Evolutionary conservation across 2,888 invertebrate species (phyloP).

Genomic region (Flabesymbios commensalis): DNA sequence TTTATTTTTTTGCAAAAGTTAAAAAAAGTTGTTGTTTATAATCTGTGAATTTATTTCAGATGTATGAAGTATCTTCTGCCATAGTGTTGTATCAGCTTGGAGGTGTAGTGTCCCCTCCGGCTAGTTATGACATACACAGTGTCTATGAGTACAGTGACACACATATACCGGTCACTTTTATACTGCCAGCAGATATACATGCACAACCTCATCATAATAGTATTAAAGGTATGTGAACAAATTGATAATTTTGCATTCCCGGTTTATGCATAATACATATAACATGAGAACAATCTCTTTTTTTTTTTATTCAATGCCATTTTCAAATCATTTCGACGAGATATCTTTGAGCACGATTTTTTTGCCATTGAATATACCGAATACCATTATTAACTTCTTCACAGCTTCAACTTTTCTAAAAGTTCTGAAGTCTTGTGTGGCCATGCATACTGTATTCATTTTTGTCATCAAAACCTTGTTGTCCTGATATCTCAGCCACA

Average conservation of each 20-base stretch:
- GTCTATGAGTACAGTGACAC: slow-evolving; percentile 44
- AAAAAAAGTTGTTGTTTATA: too few species aligned
- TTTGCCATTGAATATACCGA: too few species aligned
- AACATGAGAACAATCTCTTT: neutral
- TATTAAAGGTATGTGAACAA: neutral
- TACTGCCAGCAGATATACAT: slow-evolving; percentile 38
- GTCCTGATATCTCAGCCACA: too few species aligned
- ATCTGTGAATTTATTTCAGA: slow-evolving; percentile 29
- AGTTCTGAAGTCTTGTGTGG: too few species aligned
- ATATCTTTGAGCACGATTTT: too few species aligned
- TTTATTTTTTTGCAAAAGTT: neutral
- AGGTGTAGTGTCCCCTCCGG: slow-evolving; percentile 41
- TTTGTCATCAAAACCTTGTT: too few species aligned
- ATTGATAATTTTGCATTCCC: neutral
- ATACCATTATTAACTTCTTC: too few species aligned
- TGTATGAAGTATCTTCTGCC: slow-evolving; percentile 48
- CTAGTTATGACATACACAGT: slow-evolving; percentile 48
- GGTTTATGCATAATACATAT: neutral
- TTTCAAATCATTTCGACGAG: too few species aligned
- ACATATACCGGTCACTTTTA: slow-evolving; percentile 49
- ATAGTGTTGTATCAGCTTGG: slow-evolving; percentile 55
- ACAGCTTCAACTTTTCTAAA: too few species aligned
- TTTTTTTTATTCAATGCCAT: neutral
- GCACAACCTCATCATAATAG: neutral
- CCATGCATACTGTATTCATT: too few species aligned